Evolutionary conservation across 1,140 invertebrate genomes (phyloP).

Genomic region (Drosophila kurseongensis): DNA sequence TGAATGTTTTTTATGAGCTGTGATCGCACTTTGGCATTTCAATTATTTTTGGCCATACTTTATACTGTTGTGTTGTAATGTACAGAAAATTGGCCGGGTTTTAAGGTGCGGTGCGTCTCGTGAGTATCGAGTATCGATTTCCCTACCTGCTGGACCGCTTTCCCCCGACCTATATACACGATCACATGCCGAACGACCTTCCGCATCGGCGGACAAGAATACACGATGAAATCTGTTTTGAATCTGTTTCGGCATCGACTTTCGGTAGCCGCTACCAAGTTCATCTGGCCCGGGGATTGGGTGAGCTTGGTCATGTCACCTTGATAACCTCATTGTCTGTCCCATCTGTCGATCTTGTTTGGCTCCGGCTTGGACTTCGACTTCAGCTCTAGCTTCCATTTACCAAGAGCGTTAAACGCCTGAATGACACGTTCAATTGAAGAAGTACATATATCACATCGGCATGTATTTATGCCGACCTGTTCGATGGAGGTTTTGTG

Average conservation of each 20-base stretch:
- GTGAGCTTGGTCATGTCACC: conserved; percentile 51
- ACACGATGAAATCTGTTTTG: conserved; percentile 35
- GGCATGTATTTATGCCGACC: conserved; percentile 3
- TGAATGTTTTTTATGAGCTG: neutral
- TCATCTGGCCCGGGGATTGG: conserved; percentile 22
- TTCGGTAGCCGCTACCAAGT: conserved; percentile 37
- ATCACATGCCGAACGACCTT: conserved; percentile 37
- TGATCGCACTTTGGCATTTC: neutral
- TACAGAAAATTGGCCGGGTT: neutral
- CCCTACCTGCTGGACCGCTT: conserved; percentile 3
- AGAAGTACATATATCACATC: conserved; percentile 17
- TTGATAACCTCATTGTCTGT: conserved; percentile 48
- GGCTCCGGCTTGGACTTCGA: conserved; percentile 10
- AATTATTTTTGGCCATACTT: neutral
- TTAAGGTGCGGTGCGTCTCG: neutral
- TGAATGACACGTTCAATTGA: conserved; percentile 81
- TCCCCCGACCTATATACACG: conserved; percentile 12
- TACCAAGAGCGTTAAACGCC: conserved; percentile 62
- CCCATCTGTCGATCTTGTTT: conserved; percentile 52
- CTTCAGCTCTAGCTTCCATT: conserved; percentile 15
- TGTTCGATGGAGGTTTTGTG: conserved; percentile 23
- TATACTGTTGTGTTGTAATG: no score
- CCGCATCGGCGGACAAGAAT: conserved; percentile 36
- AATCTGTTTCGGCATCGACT: conserved; percentile 19
- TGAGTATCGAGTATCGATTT: neutral